A percentile compares a stretch with the other conserved stretches of the same genome.
Conservation (phyloP, 2,888 invertebrate species). For the Lamproptera curius region DNA sequence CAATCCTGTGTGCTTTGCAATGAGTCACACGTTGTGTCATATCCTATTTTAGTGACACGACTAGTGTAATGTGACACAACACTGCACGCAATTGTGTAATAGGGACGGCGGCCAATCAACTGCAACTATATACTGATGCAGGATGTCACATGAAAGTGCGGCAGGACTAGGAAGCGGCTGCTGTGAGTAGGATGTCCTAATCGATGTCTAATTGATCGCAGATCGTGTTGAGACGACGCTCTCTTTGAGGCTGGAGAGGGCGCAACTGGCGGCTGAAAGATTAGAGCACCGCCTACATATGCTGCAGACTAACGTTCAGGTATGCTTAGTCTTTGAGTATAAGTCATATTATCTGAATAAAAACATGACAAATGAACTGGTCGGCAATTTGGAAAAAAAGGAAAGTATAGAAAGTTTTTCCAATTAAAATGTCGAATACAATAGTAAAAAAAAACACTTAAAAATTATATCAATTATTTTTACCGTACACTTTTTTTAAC, state of each 20-base stretch:
- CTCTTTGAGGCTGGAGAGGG: conserved; percentile 65
- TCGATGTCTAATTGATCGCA: conserved; percentile 45
- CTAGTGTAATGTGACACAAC: conserved; percentile 59
- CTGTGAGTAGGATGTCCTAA: conserved; percentile 38
- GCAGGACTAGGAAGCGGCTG: conserved; percentile 29
- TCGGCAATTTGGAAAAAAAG: too few species aligned
- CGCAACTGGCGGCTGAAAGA: conserved; percentile 69
- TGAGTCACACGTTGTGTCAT: conserved; percentile 60
- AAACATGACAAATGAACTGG: too few species aligned
- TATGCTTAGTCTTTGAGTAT: too few species aligned
- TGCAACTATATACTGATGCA: conserved; percentile 51
- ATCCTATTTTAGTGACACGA: conserved; percentile 62
- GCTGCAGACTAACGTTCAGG: conserved; percentile 67
- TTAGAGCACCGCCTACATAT: conserved; percentile 68
- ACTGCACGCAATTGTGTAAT: conserved; percentile 38
- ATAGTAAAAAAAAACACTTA: too few species aligned
- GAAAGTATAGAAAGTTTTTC: too few species aligned
- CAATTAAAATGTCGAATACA: too few species aligned
- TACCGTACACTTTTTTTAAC: too few species aligned
- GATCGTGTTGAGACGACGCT: conserved; percentile 69
- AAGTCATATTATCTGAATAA: too few species aligned
- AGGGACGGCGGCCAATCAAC: conserved; percentile 26
- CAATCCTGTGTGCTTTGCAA: conserved; percentile 29
- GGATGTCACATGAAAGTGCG: conserved; percentile 32
- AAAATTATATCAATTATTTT: too few species aligned